Evolutionary conservation across 2,888 invertebrate species (phyloP), one percentile per base, ranked within the genome.

Genomic region (Sisyra nigra): DNA sequence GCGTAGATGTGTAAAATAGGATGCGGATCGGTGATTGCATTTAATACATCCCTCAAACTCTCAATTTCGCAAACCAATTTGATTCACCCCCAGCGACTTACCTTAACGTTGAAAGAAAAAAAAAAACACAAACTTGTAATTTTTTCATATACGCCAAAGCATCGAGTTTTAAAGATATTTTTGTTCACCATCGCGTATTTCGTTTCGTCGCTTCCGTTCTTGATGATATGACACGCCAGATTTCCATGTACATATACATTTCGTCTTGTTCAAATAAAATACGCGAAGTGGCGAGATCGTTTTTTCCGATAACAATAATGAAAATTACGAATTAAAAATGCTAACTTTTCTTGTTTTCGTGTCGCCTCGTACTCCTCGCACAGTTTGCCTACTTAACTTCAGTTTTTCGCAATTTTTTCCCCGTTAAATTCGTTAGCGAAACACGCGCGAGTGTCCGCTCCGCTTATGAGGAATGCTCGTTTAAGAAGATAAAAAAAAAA

Each of bases 1-100:
- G 57, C 61, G 62, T 60, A 62, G 63, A 61, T 59, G 62, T 62
- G 63, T 62, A 62, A 63, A 63, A 63, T 63, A 61, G 61, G 60
- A 57, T 61, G 58, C 60, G 60, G 60, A 58, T 56, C 57, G 55
- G 54, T 54, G 57, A 54, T 54, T 53, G 24, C 24, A 51, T 42
- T 47, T 49, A 24, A 24, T 24, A 24, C 24, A 24, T 24, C 24
- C 24, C 24, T 24, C 24, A 24, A 24, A 24, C 33, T 33, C 33
- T n/a, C 14, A n/a, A 33, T 14, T 33, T 33, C 33, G 33, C 33
- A 13, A 33, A 13, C 14, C n/a, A 33, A 33, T 33, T 14, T 33
- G 33, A 33, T 6, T 24, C 24, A 24, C 24, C 24, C 24, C 24
- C 24, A 24, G n/a, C 24, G 24, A 24, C 24, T 24, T 24, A 33